Percentiles rank a stretch among this genome's conserved stretches.
Conservation (phyloP, 2,113 vertebrate genomes). For the Orthonyx spaldingii region DNA sequence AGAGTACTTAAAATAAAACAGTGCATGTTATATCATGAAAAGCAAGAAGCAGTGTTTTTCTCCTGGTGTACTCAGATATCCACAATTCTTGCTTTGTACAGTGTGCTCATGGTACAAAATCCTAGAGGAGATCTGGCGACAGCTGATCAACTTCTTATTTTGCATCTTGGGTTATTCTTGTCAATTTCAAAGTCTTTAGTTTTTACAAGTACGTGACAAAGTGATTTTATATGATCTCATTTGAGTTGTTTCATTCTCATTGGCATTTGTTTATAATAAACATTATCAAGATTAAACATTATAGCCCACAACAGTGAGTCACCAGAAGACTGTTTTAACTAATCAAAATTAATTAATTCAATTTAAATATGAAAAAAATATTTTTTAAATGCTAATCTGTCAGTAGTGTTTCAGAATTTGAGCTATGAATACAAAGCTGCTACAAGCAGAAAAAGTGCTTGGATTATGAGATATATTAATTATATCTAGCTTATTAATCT, state of each 20-base stretch:
- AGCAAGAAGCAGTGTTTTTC: not conserved
- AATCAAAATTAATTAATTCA: not conserved
- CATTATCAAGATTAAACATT: not conserved
- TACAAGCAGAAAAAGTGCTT: not conserved
- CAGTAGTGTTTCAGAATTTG: not conserved
- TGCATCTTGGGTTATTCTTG: not conserved
- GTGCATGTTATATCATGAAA: conserved; percentile 37
- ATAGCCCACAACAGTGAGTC: not conserved
- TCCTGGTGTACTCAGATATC: not conserved
- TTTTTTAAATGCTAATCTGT: not conserved
- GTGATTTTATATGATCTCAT: not conserved
- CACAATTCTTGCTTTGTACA: not conserved
- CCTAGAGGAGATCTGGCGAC: conserved; percentile 4
- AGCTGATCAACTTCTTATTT: conserved; percentile 35
- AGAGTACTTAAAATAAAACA: conserved; percentile 18
- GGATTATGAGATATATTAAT: not conserved
- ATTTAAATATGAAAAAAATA: not conserved
- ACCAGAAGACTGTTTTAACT: not conserved
- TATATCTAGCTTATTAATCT: not conserved
- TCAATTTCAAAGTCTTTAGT: conserved; percentile 26
- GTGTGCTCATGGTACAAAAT: not conserved
- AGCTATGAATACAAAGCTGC: not conserved
- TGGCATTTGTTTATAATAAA: not conserved
- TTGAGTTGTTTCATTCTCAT: not conserved
- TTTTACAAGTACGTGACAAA: not conserved